A percentile compares a stretch with the other conserved stretches of the same genome.
Evolutionary conservation across 2,797 vertebrate species (phyloP).

Genomic region (Sebastes elongatus): DNA sequence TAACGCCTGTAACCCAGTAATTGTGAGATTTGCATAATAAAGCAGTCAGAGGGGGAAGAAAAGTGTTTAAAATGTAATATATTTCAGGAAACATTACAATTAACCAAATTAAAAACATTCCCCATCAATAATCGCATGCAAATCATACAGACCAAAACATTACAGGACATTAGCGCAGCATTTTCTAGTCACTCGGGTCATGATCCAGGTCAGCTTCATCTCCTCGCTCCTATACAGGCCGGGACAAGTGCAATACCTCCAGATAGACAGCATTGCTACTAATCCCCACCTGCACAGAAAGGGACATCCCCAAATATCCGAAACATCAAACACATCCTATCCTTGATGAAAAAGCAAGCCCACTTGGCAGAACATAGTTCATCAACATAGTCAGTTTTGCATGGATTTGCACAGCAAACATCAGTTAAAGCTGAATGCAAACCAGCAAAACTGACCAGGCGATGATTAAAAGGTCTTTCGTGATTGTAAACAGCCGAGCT

Average conservation of each 20-base stretch:
- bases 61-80: background rate
- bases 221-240: constrained; percentile 97
- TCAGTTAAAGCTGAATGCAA: constrained; percentile 94
- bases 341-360: background rate
- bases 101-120: background rate
- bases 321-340: background rate
- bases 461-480: constrained; percentile 37
- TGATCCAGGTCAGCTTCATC: constrained; percentile 59
- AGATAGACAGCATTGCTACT: constrained; percentile 95
- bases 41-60: background rate
- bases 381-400: constrained; percentile 98
- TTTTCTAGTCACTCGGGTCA: background rate
- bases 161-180: background rate
- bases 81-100: constrained; percentile 17
- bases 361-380: constrained; percentile 49
- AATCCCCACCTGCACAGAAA: constrained; percentile 98
- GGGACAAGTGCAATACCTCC: constrained; percentile 99
- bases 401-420: constrained; percentile 99
- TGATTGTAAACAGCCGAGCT: background rate
- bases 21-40: background rate
- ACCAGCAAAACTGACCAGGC: constrained; percentile 99
- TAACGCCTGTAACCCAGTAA: accelerated
- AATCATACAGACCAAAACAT: background rate
- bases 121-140: background rate
- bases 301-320: constrained; percentile 76